Conservation (phyloP, 1,140 invertebrate species). For the Diabrotica undecimpunctata region DNA sequence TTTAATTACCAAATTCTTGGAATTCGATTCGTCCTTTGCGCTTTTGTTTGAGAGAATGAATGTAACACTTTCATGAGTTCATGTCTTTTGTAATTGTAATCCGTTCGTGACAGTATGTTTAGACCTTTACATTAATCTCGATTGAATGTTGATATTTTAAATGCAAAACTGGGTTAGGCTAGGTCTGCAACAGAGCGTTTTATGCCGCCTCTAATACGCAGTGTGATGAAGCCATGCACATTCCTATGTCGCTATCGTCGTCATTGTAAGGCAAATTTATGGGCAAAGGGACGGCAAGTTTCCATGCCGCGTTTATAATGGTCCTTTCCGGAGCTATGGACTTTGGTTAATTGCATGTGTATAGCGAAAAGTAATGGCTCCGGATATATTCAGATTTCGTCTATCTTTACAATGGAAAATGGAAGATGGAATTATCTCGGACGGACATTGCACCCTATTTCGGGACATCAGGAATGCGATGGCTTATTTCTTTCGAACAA, state of each 20-base stretch:
- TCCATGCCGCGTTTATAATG: conserved; percentile 1
- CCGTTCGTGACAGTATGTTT: no score
- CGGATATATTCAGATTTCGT: conserved; percentile 2
- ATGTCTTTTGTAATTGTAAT: no score
- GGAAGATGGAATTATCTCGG: background rate
- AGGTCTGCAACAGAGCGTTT: background rate
- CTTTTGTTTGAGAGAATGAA: no score
- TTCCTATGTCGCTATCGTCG: background rate
- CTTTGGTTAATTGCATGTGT: conserved; percentile 2
- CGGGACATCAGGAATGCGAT: background rate
- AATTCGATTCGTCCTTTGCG: no score
- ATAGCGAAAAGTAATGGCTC: background rate
- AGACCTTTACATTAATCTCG: no score
- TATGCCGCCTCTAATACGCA: background rate
- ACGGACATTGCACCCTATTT: background rate
- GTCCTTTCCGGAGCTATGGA: background rate
- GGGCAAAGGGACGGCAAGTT: background rate
- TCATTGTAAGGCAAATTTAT: conserved; percentile 2
- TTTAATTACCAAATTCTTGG: no score
- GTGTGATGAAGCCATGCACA: background rate
- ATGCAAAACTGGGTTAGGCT: conserved; percentile 2
- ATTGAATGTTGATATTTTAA: background rate
- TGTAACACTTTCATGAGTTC: no score
- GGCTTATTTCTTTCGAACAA: background rate
- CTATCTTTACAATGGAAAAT: background rate